Conservation (phyloP, 1,140 invertebrate genomes). For the Frieseomelitta varia region DNA sequence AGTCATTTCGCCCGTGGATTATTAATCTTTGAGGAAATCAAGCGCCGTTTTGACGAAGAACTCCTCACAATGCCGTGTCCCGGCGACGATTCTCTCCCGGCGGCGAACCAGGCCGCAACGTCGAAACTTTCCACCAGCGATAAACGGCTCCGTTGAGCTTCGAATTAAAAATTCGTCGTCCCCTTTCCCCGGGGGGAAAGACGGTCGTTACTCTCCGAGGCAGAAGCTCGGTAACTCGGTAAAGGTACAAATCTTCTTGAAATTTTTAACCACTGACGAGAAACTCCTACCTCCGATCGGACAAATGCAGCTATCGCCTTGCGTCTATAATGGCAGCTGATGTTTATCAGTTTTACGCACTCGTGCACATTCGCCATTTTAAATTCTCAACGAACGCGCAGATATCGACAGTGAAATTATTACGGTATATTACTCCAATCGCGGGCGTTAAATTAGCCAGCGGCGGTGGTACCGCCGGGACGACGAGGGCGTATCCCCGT, state of each 20-base stretch:
- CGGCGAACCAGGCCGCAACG: constrained; percentile 23
- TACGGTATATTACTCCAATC: too few relatives aligned
- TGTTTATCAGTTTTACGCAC: too few relatives aligned
- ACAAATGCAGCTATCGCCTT: too few relatives aligned
- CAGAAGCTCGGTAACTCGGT: too few relatives aligned
- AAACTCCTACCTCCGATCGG: too few relatives aligned
- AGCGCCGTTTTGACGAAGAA: constrained; percentile 63
- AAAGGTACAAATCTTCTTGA: neutral
- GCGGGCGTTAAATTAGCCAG: too few relatives aligned
- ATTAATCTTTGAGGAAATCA: constrained; percentile 68
- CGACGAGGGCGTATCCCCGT: neutral
- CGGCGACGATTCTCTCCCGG: constrained; percentile 25
- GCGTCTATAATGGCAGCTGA: too few relatives aligned
- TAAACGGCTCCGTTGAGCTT: constrained; percentile 4
- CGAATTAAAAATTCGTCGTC: constrained; percentile 48
- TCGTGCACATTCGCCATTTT: too few relatives aligned
- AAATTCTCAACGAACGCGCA: too few relatives aligned
- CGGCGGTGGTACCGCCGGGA: too few relatives aligned
- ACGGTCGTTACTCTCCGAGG: neutral
- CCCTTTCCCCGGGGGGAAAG: too few relatives aligned
- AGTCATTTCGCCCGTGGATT: constrained; percentile 61
- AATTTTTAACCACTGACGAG: neutral
- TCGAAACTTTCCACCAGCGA: constrained; percentile 34
- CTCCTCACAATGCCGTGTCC: constrained; percentile 42
- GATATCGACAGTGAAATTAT: too few relatives aligned